phyloP scores from a whole-genome alignment of 2,888 invertebrate genomes.

The Protophormia terraenovae region DNA sequence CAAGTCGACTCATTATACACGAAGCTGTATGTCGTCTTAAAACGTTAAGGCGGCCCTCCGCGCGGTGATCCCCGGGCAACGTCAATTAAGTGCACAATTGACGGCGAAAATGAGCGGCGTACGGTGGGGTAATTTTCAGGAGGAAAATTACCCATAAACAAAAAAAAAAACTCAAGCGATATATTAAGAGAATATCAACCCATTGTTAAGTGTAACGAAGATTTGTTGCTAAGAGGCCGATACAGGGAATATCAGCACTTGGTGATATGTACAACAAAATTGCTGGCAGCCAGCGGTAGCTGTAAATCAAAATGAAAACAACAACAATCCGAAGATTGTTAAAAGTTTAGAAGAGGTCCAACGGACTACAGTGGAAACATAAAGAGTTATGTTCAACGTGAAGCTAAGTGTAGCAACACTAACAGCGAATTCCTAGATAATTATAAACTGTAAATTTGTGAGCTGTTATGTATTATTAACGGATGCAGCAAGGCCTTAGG shows the following conservation, averaged over 20 bases:
- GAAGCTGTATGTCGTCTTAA: conserved; percentile 51
- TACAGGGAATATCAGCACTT: background rate
- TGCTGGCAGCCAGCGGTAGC: no score
- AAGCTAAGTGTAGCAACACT: background rate
- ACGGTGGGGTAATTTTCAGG: background rate
- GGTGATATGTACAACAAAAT: background rate
- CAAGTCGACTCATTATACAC: conserved; percentile 68
- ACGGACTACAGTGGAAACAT: no score
- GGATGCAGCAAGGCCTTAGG: background rate
- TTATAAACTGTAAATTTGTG: background rate
- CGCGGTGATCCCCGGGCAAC: conserved; percentile 68
- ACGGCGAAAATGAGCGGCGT: conserved; percentile 67
- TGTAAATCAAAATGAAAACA: background rate
- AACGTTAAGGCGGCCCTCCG: conserved; percentile 54
- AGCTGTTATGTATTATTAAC: background rate
- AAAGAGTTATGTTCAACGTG: background rate
- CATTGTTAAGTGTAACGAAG: background rate
- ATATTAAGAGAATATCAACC: background rate
- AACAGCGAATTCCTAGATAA: background rate
- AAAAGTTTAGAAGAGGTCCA: no score
- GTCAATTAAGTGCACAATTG: conserved; percentile 51
- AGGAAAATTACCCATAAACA: conserved; percentile 6
- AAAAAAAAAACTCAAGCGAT: background rate
- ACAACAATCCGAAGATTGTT: no score
- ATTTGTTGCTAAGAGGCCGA: background rate